Percentiles rank a stretch among this genome's conserved stretches.
Conservation (phyloP, 2,113 vertebrate genomes). For the Rutilus rutilus region DNA sequence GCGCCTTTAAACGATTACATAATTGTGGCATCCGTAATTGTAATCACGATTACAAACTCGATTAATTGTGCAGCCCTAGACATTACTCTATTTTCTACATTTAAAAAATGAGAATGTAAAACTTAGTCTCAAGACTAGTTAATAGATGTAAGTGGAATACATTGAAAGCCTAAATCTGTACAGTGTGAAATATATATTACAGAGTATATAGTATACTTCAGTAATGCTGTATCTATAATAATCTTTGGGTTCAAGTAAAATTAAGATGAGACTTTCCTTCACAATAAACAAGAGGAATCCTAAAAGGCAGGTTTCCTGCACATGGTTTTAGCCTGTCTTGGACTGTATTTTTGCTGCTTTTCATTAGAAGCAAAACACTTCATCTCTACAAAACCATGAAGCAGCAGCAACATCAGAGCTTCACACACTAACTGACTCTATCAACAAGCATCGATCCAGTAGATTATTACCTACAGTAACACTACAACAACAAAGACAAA, state of each 20-base stretch:
- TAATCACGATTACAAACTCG: no score
- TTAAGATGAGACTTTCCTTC: background rate
- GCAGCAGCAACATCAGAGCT: no score
- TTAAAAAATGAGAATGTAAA: no score
- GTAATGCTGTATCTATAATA: background rate
- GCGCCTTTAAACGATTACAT: no score
- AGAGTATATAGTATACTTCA: background rate
- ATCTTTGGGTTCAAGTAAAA: background rate
- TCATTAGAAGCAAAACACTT: background rate
- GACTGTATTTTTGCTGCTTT: no score
- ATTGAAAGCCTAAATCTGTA: background rate
- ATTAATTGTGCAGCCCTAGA: no score
- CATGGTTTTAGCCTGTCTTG: no score
- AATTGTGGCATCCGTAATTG: no score
- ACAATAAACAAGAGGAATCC: background rate
- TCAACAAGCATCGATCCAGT: background rate
- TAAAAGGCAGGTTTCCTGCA: no score
- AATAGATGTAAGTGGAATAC: no score
- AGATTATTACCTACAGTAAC: background rate
- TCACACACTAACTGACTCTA: background rate
- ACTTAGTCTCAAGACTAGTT: no score
- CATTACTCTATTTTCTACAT: no score
- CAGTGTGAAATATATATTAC: background rate
- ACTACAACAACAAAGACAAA: background rate
- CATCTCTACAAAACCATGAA: background rate